Evolutionary conservation across 1,140 invertebrate species (phyloP).

Genomic region (Camponotus pennsylvanicus): DNA sequence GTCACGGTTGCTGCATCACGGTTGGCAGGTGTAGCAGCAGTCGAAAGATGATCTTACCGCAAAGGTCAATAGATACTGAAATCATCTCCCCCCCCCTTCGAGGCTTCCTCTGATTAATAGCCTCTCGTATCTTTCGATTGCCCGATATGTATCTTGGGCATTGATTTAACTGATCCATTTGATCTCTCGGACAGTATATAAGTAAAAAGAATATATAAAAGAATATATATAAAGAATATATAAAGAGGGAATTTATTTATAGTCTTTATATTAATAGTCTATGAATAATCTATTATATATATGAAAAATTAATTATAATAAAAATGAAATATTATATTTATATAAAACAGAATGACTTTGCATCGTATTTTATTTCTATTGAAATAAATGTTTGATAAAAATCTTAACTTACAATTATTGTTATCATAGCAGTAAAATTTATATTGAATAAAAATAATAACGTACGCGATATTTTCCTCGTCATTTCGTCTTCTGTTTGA

Average conservation of each 20-base stretch:
- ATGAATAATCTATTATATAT: not conserved
- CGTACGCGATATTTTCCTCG: not conserved
- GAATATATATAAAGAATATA: not conserved
- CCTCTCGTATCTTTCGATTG: constrained; percentile 6
- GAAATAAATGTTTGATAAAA: not conserved
- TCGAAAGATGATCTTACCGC: constrained; percentile 61
- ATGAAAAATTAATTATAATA: not conserved
- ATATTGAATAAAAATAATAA: not conserved
- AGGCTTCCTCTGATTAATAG: constrained; percentile 15
- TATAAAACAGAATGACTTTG: no score
- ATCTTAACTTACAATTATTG: not conserved
- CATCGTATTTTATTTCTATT: not conserved
- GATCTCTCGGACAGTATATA: not conserved
- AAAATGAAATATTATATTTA: not conserved
- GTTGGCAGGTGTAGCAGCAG: constrained; percentile 82
- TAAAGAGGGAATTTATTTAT: no score
- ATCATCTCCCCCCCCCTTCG: constrained; percentile 19
- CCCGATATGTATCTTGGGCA: not conserved
- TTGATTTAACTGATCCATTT: not conserved
- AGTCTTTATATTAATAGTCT: no score
- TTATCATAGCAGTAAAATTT: not conserved
- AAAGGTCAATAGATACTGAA: constrained; percentile 48
- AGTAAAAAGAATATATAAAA: not conserved
- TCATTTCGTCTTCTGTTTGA: not conserved
- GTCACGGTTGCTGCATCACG: constrained; percentile 82